Evolutionary conservation across 2,797 vertebrate species (phyloP).

Genomic region (Galagoides demidoff): DNA sequence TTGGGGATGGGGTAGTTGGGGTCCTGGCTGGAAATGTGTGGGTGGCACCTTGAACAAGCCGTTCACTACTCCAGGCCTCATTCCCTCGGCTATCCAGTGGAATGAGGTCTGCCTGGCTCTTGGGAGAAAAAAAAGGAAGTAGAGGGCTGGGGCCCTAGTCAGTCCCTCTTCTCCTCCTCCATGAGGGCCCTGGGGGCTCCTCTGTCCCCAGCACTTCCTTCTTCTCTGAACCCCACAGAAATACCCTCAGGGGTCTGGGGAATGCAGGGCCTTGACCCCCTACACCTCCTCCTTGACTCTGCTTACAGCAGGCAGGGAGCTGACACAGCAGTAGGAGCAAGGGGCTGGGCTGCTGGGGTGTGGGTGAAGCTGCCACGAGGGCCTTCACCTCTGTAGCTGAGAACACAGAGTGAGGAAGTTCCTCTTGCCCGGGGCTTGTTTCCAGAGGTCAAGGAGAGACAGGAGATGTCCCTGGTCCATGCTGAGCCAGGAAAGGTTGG

Average conservation of each 20-base stretch:
- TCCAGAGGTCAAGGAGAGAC: not conserved
- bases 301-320: not conserved
- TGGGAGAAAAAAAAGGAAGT: not conserved
- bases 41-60: not conserved
- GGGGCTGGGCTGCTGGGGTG: too few relatives aligned
- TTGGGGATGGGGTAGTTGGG: not conserved
- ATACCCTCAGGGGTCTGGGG: not conserved
- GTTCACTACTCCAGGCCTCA: not conserved
- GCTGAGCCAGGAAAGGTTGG: not conserved
- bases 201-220: not conserved
- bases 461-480: fast-evolving
- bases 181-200: not conserved
- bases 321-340: not conserved
- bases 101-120: not conserved
- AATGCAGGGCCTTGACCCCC: not conserved
- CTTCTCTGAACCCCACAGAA: not conserved
- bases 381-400: not conserved
- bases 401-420: too few relatives aligned
- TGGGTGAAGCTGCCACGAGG: not conserved
- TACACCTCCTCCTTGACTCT: fast-evolving
- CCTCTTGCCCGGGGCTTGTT: not conserved
- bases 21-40: not conserved
- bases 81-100: not conserved
- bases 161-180: not conserved
- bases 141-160: fast-evolving